Percentiles rank a stretch among this genome's conserved stretches.
These are phyloP conservation scores for Zaprionus bogoriensis DNA, from an alignment of 2,888 invertebrate species.

Conservation along the genomic window DNA sequence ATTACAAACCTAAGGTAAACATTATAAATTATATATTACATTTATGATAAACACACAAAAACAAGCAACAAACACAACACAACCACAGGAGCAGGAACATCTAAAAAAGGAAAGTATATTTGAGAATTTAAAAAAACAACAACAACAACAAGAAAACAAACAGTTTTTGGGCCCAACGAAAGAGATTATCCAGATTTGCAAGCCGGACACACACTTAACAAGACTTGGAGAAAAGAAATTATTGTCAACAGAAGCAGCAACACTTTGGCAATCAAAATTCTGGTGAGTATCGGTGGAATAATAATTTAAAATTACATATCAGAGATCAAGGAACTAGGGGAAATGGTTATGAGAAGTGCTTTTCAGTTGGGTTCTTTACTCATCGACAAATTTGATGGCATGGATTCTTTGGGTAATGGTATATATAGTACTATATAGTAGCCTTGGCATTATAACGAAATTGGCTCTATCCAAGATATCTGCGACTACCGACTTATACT, in stretches of 20 bases:
- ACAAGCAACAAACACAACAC: slow-evolving; percentile 17
- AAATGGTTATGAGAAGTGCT: too few relatives aligned
- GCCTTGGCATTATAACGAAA: too few relatives aligned
- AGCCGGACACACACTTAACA: slow-evolving; percentile 13
- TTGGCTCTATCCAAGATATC: too few relatives aligned
- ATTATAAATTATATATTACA: slow-evolving; percentile 57
- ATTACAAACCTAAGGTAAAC: slow-evolving; percentile 49
- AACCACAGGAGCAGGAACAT: slow-evolving; percentile 12
- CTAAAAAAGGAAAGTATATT: slow-evolving; percentile 41
- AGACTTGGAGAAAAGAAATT: slow-evolving; percentile 11
- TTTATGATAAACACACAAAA: slow-evolving; percentile 41
- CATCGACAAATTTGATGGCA: too few relatives aligned
- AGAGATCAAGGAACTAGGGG: background rate
- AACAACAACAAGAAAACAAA: slow-evolving; percentile 24
- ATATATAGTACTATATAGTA: too few relatives aligned
- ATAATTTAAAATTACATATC: background rate
- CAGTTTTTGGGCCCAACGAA: slow-evolving; percentile 48
- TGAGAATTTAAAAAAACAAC: slow-evolving; percentile 50
- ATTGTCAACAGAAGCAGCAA: background rate
- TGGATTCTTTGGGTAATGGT: too few relatives aligned
- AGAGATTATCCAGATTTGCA: slow-evolving; percentile 23
- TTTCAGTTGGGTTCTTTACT: too few relatives aligned
- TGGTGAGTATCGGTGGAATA: slow-evolving; percentile 31
- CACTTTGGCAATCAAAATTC: slow-evolving; percentile 23
- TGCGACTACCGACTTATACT: too few relatives aligned